These are phyloP conservation scores for Pyrocoelia pectoralis DNA, from an alignment of 2,888 invertebrate species.

Conservation along the genomic window DNA sequence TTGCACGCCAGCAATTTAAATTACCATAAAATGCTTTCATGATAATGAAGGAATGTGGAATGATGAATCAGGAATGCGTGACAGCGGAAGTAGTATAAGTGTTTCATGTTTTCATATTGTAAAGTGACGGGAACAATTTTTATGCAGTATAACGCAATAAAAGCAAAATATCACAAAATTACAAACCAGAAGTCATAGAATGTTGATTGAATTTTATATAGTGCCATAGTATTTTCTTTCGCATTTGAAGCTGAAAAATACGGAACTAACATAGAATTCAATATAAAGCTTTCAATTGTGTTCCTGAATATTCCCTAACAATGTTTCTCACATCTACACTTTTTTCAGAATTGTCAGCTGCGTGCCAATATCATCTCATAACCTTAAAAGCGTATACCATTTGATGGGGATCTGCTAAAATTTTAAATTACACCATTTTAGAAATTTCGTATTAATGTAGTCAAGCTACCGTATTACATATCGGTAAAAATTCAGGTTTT, in stretches of 20 bases:
- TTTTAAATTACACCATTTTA: no score
- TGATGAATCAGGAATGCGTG: constrained; percentile 4
- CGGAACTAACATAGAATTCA: constrained; percentile 11
- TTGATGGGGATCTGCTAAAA: not conserved
- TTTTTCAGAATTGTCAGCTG: constrained; percentile 3
- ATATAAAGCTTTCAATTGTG: constrained; percentile 8
- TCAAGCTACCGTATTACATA: no score
- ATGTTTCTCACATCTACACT: not conserved
- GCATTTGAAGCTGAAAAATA: constrained; percentile 15
- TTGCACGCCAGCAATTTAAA: constrained; percentile 7
- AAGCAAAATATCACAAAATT: constrained; percentile 3
- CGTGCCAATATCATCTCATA: not conserved
- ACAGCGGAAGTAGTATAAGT: not conserved
- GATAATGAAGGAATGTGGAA: not conserved
- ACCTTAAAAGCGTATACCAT: not conserved
- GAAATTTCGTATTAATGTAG: no score
- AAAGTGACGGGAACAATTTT: not conserved
- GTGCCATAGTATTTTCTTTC: not conserved
- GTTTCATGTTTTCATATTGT: not conserved
- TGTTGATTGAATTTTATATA: constrained; percentile 10
- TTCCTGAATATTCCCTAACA: constrained; percentile 4
- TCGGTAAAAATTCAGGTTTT: no score
- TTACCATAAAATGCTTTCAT: constrained; percentile 9
- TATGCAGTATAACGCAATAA: not conserved
- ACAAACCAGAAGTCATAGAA: constrained; percentile 9